These are phyloP conservation scores for Macrotis lagotis DNA, from an alignment of 2,113 vertebrate genomes.

Conservation along the genomic window DNA sequence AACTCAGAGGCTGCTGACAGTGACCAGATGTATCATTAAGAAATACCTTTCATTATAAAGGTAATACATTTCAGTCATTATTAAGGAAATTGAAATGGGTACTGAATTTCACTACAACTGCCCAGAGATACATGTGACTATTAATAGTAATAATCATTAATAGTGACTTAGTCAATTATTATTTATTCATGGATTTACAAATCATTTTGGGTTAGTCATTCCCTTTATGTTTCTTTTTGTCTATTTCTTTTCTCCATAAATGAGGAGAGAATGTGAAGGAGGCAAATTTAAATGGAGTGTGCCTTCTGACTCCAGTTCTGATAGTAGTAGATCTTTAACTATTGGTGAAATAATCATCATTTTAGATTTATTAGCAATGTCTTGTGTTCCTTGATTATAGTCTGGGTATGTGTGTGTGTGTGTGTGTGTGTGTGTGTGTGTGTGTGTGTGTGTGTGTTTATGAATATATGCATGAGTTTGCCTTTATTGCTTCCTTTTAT, in stretches of 20 bases:
- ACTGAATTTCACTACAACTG: slow-evolving; percentile 9
- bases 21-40: slow-evolving; percentile 50
- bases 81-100: background rate
- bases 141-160: background rate
- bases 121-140: background rate
- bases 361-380: background rate
- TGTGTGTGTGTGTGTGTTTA: too few species aligned
- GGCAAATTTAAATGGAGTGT: background rate
- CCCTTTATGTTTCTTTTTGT: background rate
- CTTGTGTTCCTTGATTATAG: background rate
- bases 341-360: background rate
- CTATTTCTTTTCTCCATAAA: background rate
- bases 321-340: background rate
- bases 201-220: background rate
- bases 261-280: background rate
- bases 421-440: background rate
- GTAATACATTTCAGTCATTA: background rate
- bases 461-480: background rate
- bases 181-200: slow-evolving; percentile 10
- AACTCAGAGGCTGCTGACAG: background rate
- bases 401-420: background rate
- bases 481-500: background rate
- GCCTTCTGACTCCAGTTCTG: background rate
- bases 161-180: background rate
- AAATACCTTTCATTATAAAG: slow-evolving; percentile 15